A percentile compares a stretch with the other conserved stretches of the same genome.
Conservation (phyloP, 2,113 vertebrate genomes). For the Catagonus wagneri region DNA sequence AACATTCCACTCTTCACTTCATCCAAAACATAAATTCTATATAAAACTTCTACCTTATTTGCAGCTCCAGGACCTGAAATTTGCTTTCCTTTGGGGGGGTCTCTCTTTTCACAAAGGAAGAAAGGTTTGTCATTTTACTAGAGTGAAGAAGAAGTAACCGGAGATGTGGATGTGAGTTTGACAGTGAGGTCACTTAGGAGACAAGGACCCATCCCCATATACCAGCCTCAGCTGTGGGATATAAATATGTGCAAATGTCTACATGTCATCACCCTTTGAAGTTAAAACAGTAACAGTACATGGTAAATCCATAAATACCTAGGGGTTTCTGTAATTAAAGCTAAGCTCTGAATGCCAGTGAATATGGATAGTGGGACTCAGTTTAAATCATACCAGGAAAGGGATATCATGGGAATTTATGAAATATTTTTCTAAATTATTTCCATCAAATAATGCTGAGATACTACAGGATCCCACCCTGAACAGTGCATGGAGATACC, state of each 20-base stretch:
- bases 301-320: not conserved
- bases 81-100: not conserved
- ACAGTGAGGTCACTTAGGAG: not conserved
- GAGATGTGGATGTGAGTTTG: not conserved
- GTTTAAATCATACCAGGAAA: not conserved
- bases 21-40: constrained; percentile 12
- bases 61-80: not conserved
- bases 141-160: not conserved
- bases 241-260: not conserved
- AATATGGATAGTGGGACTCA: not conserved
- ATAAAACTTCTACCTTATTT: not conserved
- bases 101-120: not conserved
- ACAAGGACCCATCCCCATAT: not conserved
- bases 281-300: not conserved
- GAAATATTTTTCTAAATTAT: not conserved
- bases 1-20: not conserved
- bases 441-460: not conserved
- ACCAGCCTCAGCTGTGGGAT: not conserved
- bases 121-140: not conserved
- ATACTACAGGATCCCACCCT: not conserved
- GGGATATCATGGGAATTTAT: not conserved
- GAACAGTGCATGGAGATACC: not conserved
- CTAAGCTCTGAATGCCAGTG: not conserved
- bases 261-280: not conserved
- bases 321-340: not conserved